These are phyloP conservation scores for Apis florea DNA, from an alignment of 1,140 invertebrate species.

Conservation along the genomic window DNA sequence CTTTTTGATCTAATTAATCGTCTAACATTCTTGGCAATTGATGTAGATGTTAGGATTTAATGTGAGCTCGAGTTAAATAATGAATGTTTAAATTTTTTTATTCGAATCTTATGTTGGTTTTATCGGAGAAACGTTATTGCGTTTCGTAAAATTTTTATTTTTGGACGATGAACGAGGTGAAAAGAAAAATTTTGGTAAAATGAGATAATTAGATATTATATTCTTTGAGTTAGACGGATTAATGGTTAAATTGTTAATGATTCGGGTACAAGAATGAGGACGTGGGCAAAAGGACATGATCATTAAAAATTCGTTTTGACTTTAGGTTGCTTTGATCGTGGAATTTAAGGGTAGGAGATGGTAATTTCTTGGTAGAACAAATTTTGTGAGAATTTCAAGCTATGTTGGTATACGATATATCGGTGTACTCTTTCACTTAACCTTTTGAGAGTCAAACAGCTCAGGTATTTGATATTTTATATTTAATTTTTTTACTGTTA, in stretches of 20 bases:
- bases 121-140: not conserved
- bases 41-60: not conserved
- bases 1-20: constrained; percentile 74
- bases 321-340: not conserved
- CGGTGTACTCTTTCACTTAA: too few species aligned
- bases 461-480: too few species aligned
- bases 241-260: not conserved
- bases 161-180: too few species aligned
- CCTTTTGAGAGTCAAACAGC: too few species aligned
- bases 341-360: not conserved
- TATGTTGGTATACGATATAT: too few species aligned
- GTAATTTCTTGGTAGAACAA: too few species aligned
- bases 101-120: not conserved
- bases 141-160: not conserved
- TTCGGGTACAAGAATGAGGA: not conserved
- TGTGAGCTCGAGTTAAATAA: too few species aligned
- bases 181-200: not conserved
- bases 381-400: too few species aligned
- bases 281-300: not conserved
- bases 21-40: constrained; percentile 43
- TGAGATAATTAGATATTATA: not conserved
- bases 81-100: not conserved
- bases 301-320: not conserved
- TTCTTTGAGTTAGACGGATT: constrained; percentile 4
- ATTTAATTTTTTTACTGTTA: too few species aligned